Base-by-base conservation (phyloP, 2,888 invertebrate genomes). In the Nebria salina region DNA sequence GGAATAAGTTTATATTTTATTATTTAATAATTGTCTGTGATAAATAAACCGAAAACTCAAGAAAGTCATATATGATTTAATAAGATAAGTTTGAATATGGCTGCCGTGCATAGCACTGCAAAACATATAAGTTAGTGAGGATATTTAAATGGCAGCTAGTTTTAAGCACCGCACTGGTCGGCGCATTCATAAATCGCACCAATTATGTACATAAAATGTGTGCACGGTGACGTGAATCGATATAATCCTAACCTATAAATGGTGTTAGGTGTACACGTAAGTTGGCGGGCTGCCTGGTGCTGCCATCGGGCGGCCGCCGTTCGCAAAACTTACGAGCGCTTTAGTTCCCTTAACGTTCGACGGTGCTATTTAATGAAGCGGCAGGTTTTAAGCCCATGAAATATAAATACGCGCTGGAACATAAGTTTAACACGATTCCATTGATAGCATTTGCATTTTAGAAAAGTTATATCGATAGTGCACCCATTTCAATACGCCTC, bases 231-330 rank as follows among this genome's bases (percentile, higher is more conserved):
- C 79, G 43, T 74, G 66, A 54, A 79, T 79, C 79, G 79, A 79
- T 79, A 79, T 79, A 79, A 75, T 78, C 79, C 79, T 79, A 79
- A 79, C 79, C 79, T 79, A 79, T 74, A 79, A 73, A 78, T 74
- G 74, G 74, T 41, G 65, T 65, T 65, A 66, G 79, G 70, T 70
- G 26, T 6, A 25, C 20, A 34, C 34, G 26, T 70, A 70, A 26
- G 70, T 70, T 70, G 25, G 70, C 34, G 20, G 25, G 34, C 25
- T 26, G 15, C 20, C 41, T 41, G 42, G 42, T 42, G 73, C 73
- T 42, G 73, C 73, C 73, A 73, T 73, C 73, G 41, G 8, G 13
- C 73, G 43, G 42, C 34, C 34, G 34, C 34, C 41, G 42, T 15
- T 41, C 9, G 41, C 34, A 15, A 42, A 65, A 34, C 26, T 66